Conservation (phyloP, 2,113 vertebrate species). For the Piliocolobus tephrosceles region DNA sequence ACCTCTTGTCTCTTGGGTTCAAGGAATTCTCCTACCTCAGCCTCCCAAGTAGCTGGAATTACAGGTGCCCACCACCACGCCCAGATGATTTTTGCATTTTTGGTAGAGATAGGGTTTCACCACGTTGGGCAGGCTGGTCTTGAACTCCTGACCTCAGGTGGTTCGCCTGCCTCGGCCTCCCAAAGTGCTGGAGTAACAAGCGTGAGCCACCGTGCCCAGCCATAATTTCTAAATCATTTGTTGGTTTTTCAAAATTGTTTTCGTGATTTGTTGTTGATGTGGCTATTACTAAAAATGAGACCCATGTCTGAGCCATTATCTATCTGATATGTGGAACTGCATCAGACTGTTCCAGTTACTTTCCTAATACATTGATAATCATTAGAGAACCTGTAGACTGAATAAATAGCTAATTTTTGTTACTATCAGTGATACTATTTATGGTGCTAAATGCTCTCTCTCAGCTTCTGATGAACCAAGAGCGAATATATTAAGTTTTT, state of each 20-base stretch:
- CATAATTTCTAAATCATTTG: background rate
- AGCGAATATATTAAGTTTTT: background rate
- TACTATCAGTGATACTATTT: background rate
- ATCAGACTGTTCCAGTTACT: background rate
- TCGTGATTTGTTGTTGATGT: background rate
- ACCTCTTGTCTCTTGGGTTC: no score
- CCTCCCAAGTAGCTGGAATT: no score
- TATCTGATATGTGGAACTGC: background rate
- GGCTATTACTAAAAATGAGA: background rate
- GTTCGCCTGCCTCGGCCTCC: no score
- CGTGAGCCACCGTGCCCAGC: no score
- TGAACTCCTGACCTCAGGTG: no score
- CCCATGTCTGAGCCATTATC: background rate
- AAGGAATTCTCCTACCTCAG: no score
- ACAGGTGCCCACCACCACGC: no score
- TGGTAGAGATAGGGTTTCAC: no score
- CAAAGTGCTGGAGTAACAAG: no score
- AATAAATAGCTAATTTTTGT: background rate
- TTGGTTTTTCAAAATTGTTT: background rate
- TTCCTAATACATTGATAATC: background rate
- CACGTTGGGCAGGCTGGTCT: no score
- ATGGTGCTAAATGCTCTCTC: background rate
- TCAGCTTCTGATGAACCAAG: slow-evolving; percentile 11
- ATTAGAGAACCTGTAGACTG: background rate
- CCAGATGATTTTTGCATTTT: no score